Base-by-base conservation (phyloP, 2,797 vertebrate genomes). In the Cryptoblepharus egeriae region DNA sequence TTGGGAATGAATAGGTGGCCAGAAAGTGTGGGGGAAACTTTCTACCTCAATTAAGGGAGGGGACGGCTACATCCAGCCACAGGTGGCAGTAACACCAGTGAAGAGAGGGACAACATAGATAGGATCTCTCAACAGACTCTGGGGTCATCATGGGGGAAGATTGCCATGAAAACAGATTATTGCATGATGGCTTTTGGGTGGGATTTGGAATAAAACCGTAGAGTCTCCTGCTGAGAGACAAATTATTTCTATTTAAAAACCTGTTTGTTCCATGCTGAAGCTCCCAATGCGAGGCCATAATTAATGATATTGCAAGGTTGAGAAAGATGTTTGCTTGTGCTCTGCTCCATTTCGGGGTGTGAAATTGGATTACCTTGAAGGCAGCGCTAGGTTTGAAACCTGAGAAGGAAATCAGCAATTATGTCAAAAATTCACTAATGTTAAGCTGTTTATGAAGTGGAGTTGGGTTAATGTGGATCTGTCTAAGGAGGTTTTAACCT, bases 81-180 rank as follows among this genome's bases (percentile, higher is more conserved):
- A 96, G 96, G 97, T 97, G 97, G 96, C 95, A 97, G 96, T 97
- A 96, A 96, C 94, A 95, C 95, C 94, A 96, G 96, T 94, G 94
- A 94, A 92, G 94, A 92, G 91, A 95, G 92, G 92, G 92, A 96
- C 92, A 89, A 92, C 95, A 95, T 91, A 95, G 96, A 96, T 87
- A 96, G 94, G 96, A 94, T 94, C 95, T 94, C 87, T 85, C 89
- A 84, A 82, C 15, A 85, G 86, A 88, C 91, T 84, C 5, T 69
- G 65, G 77, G 89, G 90, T n/a, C n/a, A 90, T 90, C 92, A 88
- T 84, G 8, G 3, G 78, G 83, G 92, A 92, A 73, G 92, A 89
- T 88, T 90, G 76, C 91, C 86, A 64, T 37, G 87, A 92, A 94
- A 88, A 85, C 72, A 89, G 81, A 92, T 92, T 88, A 88, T 90